phyloP scores from a whole-genome alignment of 2,888 invertebrate species.

The Disparrhopalites patrizii region DNA sequence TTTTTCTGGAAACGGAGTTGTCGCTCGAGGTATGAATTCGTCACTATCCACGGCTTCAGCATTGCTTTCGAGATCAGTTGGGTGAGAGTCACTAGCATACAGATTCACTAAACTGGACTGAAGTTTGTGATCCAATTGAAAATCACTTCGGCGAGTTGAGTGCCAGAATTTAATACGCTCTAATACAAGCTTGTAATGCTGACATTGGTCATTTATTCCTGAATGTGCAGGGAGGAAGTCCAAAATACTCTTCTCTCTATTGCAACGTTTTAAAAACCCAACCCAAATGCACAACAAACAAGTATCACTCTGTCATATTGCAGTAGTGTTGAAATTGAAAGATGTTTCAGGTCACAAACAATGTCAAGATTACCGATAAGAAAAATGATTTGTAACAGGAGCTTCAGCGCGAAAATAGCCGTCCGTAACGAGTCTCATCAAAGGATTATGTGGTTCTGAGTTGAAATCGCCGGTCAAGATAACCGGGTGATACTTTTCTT shows the following conservation, averaged over 20 bases:
- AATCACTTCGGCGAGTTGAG: constrained; percentile 13
- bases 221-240: constrained; percentile 51
- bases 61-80: background rate
- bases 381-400: background rate
- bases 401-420: constrained; percentile 53
- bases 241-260: constrained; percentile 9
- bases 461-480: constrained; percentile 94
- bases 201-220: constrained; percentile 55
- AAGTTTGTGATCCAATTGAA: constrained; percentile 33
- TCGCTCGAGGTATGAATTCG: background rate
- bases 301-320: no score
- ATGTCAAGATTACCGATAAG: background rate
- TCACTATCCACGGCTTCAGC: background rate
- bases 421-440: constrained; percentile 64
- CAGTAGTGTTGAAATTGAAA: no score
- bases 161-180: constrained; percentile 37
- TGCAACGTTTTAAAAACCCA: no score
- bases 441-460: constrained; percentile 66
- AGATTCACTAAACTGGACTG: constrained; percentile 35
- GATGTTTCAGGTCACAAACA: no score
- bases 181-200: constrained; percentile 49
- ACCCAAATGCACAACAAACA: no score
- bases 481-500: constrained; percentile 64
- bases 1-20: background rate
- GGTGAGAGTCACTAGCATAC: constrained; percentile 7